Evolutionary conservation across 2,888 invertebrate genomes (phyloP).

Genomic region (Drosophila neutralis): DNA sequence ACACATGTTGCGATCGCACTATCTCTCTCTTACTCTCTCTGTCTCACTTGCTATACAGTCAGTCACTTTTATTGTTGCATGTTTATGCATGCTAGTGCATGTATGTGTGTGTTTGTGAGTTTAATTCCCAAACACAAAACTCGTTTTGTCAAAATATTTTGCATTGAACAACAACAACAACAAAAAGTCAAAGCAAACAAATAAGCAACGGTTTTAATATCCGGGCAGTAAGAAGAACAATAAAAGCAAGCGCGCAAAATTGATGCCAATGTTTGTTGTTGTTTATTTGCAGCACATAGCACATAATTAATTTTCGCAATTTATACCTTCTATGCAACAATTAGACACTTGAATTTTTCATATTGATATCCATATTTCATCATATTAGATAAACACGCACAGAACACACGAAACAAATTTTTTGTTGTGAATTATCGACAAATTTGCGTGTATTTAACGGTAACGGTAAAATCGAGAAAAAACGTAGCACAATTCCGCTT

Average conservation of each 20-base stretch:
- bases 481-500: slow-evolving; percentile 20
- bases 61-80: slow-evolving; percentile 16
- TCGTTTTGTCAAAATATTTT: slow-evolving; percentile 67
- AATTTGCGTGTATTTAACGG: slow-evolving; percentile 39
- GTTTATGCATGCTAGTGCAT: not conserved
- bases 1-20: slow-evolving; percentile 43
- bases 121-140: slow-evolving; percentile 48
- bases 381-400: slow-evolving; percentile 18
- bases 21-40: slow-evolving; percentile 15
- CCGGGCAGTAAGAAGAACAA: slow-evolving; percentile 36
- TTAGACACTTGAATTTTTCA: slow-evolving; percentile 15
- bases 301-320: not conserved
- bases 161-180: slow-evolving; percentile 54
- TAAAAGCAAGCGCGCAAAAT: slow-evolving; percentile 23
- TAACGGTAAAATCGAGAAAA: slow-evolving; percentile 56
- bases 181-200: slow-evolving; percentile 36
- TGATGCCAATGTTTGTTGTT: slow-evolving; percentile 23
- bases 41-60: not conserved
- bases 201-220: slow-evolving; percentile 43
- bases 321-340: slow-evolving; percentile 40
- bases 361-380: slow-evolving; percentile 11
- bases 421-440: slow-evolving; percentile 16
- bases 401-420: slow-evolving; percentile 29
- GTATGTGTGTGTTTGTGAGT: not conserved
- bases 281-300: slow-evolving; percentile 15